Base-by-base conservation (phyloP, 2,113 vertebrate genomes). In the Lanius collurio region DNA sequence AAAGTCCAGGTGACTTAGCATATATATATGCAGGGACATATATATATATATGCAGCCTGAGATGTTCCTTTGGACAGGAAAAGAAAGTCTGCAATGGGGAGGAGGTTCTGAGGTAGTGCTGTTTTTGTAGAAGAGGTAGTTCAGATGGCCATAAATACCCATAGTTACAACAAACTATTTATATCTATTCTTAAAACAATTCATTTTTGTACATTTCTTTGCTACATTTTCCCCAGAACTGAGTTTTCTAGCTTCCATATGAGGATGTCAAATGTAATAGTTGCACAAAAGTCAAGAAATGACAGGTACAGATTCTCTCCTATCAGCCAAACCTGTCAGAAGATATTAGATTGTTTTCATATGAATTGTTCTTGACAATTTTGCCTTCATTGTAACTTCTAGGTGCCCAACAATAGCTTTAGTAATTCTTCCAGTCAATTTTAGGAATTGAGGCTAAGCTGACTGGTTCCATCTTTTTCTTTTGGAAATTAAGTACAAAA, bases 231-330 rank as follows among this genome's bases (percentile, higher is more conserved):
- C 59, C 41, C 60, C 65, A 71, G 47, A 81, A 87, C 47, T n/a
- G 69, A 75, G 52, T 79, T 91, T 84, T 87, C 21, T 75, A 59
- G 27, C 33, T 93, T 91, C 65, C 77, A 28, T 91, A 87, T 78
- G 78, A 95, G 78, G 41, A 93, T 87, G 95, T 84, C 92, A 96
- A 77, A 14, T 63, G 42, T 44, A 89, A 95, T 52, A 81, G 22
- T 28, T 63, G 14, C 70, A 87, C 84, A 59, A 35, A 87, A 97
- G 64, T 87, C 70, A 87, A 87, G 73, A 75, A 47, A 89, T 93
- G 77, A 67, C 84, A 94, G 60, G 44, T 74, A 91, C 84, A 31
- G 15, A 82, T 91, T 68, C 81, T 78, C 33, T 78, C 52, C 47
- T 71, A 75, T 56, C 90, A 94, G 56, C 77, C 47, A 89, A 24